phyloP scores from a whole-genome alignment of 2,113 vertebrate species.

The Hypocryptadius cinnamomeus region DNA sequence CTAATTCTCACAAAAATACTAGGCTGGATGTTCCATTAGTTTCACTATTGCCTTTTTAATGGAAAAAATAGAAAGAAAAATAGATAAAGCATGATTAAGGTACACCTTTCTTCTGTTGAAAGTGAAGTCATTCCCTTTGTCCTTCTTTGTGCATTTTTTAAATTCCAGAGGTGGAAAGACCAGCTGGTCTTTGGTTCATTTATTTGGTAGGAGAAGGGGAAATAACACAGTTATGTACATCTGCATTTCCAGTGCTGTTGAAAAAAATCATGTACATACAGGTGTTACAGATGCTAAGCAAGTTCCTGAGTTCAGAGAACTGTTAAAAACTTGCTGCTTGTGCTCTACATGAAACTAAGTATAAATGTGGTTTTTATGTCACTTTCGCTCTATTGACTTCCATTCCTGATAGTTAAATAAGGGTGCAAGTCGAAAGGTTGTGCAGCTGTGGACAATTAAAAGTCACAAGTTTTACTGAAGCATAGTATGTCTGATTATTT shows the following conservation, averaged over 20 bases:
- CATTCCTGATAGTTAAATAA: neutral
- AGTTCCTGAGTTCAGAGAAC: neutral
- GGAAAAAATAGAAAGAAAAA: neutral
- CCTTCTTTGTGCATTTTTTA: neutral
- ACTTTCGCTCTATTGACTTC: neutral
- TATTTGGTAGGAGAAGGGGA: neutral
- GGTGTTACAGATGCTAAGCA: neutral
- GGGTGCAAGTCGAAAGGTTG: neutral
- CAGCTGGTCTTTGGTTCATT: neutral
- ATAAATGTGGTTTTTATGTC: neutral
- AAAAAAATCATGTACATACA: fast-evolving
- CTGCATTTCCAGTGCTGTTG: neutral
- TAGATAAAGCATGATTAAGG: neutral
- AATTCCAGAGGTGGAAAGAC: neutral
- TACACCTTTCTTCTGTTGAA: neutral
- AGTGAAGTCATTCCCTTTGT: neutral
- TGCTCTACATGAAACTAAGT: neutral
- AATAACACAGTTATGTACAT: neutral
- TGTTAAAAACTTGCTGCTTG: neutral
- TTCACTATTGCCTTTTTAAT: neutral
- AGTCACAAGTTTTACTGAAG: neutral
- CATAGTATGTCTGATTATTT: neutral
- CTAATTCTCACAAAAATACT: neutral
- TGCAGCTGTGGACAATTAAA: neutral
- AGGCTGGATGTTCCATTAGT: neutral